Evolutionary conservation across 1,140 invertebrate genomes (phyloP).

Genomic region (Ectropis grisescens): DNA sequence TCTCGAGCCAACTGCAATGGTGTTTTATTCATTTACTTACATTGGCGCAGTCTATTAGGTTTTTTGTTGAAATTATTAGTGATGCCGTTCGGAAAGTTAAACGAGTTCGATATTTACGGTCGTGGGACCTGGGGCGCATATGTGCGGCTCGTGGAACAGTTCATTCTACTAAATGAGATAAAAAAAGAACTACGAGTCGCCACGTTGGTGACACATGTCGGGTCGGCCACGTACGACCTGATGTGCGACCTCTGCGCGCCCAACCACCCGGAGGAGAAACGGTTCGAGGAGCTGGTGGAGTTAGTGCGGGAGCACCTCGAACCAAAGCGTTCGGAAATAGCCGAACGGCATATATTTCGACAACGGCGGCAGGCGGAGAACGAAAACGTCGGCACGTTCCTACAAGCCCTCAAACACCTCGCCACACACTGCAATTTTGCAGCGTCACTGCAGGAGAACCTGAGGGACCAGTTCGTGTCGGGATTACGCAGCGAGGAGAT

Average conservation of each 20-base stretch:
- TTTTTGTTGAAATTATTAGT: neutral
- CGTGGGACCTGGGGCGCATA: slow-evolving; percentile 14
- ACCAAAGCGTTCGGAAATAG: slow-evolving; percentile 25
- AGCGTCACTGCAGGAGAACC: slow-evolving; percentile 10
- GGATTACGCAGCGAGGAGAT: slow-evolving; percentile 9
- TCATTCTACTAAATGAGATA: slow-evolving; percentile 11
- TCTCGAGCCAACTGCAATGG: neutral
- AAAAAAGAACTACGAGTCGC: slow-evolving; percentile 9
- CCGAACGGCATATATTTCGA: slow-evolving; percentile 28
- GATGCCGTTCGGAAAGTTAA: neutral
- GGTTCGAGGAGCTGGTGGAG: slow-evolving; percentile 12
- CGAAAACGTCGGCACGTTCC: too few species aligned
- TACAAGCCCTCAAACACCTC: slow-evolving; percentile 17
- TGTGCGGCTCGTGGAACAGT: slow-evolving; percentile 17
- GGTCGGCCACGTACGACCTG: slow-evolving; percentile 8
- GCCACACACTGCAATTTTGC: slow-evolving; percentile 14
- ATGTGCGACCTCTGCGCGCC: slow-evolving; percentile 21
- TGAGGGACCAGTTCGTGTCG: slow-evolving; percentile 11
- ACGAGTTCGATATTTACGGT: neutral
- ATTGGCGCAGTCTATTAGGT: neutral
- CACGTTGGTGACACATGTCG: slow-evolving; percentile 15
- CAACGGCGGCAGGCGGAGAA: slow-evolving; percentile 24
- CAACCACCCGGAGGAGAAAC: slow-evolving; percentile 13
- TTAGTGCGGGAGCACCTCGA: slow-evolving; percentile 28
- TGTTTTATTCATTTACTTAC: neutral